Evolutionary conservation across 1,140 invertebrate genomes (phyloP), one percentile per base, ranked within the genome.

Genomic region (Danaus plexippus): DNA sequence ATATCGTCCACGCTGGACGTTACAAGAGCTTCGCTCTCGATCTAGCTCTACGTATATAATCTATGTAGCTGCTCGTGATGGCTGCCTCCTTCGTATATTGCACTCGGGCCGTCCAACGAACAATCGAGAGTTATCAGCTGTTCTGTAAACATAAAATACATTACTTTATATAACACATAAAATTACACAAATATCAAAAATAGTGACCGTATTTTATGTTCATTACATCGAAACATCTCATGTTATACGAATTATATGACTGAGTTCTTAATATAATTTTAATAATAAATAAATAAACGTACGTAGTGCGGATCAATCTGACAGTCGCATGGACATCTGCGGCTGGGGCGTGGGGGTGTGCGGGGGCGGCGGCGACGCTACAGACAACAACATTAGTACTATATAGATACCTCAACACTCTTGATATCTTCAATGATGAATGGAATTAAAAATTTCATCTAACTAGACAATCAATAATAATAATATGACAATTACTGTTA

Each of bases 291-390:
- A 40, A 52, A 52, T 11, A 42, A 46, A 12, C 47, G 41, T 52
- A 57, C 49, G 22, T 43, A 51, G 43, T 41, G 49, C 58, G 56
- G 70, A 83, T 86, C 83, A 86, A 73, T 86, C 83, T 40, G 78
- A 52, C 50, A 85, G 75, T 49, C 81, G 83, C 81, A 85, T 73
- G 40, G 79, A 72, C 78, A 85, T 76, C 70, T 76, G 78, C 44
- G 81, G 85, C 64, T 86, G 83, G 43, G 85, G 84, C 52, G 83
- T 87, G 12, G 83, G 86, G 32, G 82, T 86, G 70, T 85, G 86
- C 57, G 87, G 77, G 47, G 87, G 85, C 60, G 87, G 87, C 51
- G 87, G 82, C 47, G 87, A 87, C 48, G 83, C 83, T 86, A 64
- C 12, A 54, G 58, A 61, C 52, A 54, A 18, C 56, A 44, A 54